Conservation (phyloP, 2,113 vertebrate genomes). For the Eublepharis macularius region DNA sequence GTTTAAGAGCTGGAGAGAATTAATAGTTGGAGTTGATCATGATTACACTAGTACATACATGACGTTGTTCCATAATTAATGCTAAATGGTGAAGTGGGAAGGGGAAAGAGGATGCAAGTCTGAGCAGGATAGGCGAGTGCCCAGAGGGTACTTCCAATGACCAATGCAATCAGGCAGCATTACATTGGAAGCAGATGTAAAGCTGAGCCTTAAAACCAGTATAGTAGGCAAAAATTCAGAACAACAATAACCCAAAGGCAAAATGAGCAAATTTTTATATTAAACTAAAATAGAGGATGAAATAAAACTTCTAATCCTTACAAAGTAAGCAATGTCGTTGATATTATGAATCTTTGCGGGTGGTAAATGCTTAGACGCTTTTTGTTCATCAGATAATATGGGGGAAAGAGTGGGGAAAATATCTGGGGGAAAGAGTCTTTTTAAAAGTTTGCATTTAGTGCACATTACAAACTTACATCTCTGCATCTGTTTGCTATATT, state of each 20-base stretch:
- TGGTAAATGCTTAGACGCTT: not conserved
- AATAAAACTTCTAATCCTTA: not conserved
- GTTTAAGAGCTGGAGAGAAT: not conserved
- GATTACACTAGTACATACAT: too few species aligned
- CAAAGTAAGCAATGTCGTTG: not conserved
- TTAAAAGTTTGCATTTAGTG: not conserved
- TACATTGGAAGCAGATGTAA: not conserved
- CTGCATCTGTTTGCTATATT: conserved; percentile 89
- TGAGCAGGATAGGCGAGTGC: not conserved
- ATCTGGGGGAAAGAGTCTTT: not conserved
- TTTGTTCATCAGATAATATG: not conserved
- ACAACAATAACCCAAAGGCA: not conserved
- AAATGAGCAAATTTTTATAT: not conserved
- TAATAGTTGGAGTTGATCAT: not conserved
- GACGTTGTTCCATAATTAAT: too few species aligned
- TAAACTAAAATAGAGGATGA: not conserved
- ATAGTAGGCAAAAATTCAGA: not conserved
- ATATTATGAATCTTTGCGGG: not conserved
- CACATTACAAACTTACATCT: conserved; percentile 77
- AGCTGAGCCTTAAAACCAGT: not conserved
- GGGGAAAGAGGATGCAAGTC: not conserved
- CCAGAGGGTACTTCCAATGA: not conserved
- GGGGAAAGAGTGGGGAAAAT: too few species aligned
- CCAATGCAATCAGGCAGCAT: not conserved
- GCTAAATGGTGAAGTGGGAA: too few species aligned